Conservation (phyloP, 2,797 vertebrate genomes). For the Crypturellus tataupa region DNA sequence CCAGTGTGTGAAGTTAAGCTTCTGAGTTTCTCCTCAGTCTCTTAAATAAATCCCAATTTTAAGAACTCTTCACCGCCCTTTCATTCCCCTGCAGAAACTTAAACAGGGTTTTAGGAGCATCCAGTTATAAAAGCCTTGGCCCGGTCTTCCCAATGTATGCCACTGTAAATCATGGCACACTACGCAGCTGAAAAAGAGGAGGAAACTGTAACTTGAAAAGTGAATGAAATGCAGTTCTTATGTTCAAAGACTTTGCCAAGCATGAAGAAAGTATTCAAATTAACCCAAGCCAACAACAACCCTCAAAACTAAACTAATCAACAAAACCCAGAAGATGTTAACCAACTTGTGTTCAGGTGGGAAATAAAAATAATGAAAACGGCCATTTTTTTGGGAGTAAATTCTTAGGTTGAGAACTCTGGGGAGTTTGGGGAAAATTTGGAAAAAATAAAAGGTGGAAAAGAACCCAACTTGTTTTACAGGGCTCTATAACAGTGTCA, state of each 20-base stretch:
- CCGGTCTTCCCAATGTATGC: constrained; percentile 6
- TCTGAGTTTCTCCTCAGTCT: constrained; percentile 37
- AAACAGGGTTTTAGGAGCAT: constrained; percentile 23
- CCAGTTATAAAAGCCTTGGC: constrained; percentile 42
- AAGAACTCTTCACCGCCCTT: not conserved
- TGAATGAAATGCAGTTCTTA: constrained; percentile 33
- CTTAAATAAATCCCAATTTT: constrained; percentile 62
- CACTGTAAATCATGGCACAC: constrained; percentile 35
- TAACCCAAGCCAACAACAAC: constrained; percentile 3
- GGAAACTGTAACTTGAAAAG: constrained; percentile 72
- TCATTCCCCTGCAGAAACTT: constrained; percentile 14
- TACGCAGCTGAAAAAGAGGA: constrained; percentile 12
- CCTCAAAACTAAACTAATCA: not conserved
- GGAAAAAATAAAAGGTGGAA: not conserved
- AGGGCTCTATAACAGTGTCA: not conserved
- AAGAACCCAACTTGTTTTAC: not conserved
- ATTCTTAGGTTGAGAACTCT: not conserved
- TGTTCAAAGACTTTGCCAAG: constrained; percentile 60
- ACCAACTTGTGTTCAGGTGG: not conserved
- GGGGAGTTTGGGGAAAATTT: not conserved
- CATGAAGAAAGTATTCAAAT: not conserved
- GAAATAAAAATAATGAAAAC: not conserved
- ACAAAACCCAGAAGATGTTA: not conserved
- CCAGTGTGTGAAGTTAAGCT: constrained; percentile 45
- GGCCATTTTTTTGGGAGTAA: not conserved